These are phyloP conservation scores for Pteria penguin DNA, from an alignment of 2,888 invertebrate genomes.

Conservation along the genomic window DNA sequence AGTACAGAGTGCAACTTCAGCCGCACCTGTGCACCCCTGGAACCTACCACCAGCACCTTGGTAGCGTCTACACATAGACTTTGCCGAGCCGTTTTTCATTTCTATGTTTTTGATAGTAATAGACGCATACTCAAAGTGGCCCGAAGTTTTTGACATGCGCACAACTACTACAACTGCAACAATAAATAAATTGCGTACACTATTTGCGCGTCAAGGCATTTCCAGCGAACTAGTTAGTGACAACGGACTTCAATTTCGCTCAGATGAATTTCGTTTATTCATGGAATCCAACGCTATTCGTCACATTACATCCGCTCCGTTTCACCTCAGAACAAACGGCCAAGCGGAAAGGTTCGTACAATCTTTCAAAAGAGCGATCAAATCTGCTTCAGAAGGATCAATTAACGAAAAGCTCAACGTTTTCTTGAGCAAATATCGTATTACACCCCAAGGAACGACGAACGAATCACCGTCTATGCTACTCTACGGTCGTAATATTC, in stretches of 20 bases:
- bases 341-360: constrained; percentile 52
- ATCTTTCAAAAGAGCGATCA: constrained; percentile 34
- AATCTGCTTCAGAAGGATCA: constrained; percentile 15
- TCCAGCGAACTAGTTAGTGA: neutral
- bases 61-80: constrained; percentile 80
- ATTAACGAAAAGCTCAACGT: constrained; percentile 11
- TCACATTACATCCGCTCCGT: constrained; percentile 19
- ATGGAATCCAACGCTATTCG: constrained; percentile 2
- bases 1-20: constrained; percentile 49
- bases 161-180: constrained; percentile 12
- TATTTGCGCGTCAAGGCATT: neutral
- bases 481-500: constrained; percentile 10
- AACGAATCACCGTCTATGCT: constrained; percentile 21
- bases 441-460: constrained; percentile 23
- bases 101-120: constrained; percentile 74
- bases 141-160: constrained; percentile 65
- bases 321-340: constrained; percentile 44
- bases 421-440: constrained; percentile 13
- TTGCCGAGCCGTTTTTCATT: constrained; percentile 72
- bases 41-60: constrained; percentile 66
- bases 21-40: constrained; percentile 65
- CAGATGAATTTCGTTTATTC: constrained; percentile 10
- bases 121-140: constrained; percentile 80
- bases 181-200: neutral
- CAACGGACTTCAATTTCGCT: constrained; percentile 7